Base-by-base conservation (phyloP, 1,140 invertebrate species). In the Galleria mellonella region DNA sequence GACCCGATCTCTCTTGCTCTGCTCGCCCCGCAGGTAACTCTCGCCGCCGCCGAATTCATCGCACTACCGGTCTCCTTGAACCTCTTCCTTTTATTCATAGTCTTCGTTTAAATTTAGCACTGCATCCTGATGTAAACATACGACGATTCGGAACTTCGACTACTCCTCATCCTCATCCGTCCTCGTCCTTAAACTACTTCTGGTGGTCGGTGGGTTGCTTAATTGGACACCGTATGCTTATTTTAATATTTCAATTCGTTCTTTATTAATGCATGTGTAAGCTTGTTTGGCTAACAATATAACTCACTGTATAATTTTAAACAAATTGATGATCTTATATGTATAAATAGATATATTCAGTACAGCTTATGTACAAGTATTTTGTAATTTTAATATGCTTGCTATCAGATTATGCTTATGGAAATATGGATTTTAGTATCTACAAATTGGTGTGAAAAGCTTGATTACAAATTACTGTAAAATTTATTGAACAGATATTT, bases 21-120 rank as follows among this genome's bases (percentile, higher is more conserved):
- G 73, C 81, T 84, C 73, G 73, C 81, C 53, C 81, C 81, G 74
- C 81, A 83, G 78, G 81, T 83, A 82, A 82, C 61, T n/a, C 53
- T 50, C 56, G 47, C 60, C 47, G 51, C 42, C 58, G 51, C 55
- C 62, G 44, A 35, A n/a, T 55, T 42, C 47, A 40, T 55, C 58
- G 50, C 68, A 64, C 63, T 52, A 52, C 57, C 56, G 47, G 44
- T 57, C 54, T 45, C 60, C 41, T 11, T 47, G 41, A 47, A 32
- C 45, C 57, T 44, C 43, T 39, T 36, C 33, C 33, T 36, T 8
- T 36, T 36, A 36, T 36, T 36, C 13, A 36, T 1, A 36, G 1
- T 15, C 9, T 14, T 36, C 6, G 2, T 36, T 15, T 36, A 2
- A 9, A 36, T 36, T 17, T 29, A 39, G 37, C 33, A 38, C 6